Base-by-base conservation (phyloP, 2,113 vertebrate genomes). In the Phaethornis superciliosus region DNA sequence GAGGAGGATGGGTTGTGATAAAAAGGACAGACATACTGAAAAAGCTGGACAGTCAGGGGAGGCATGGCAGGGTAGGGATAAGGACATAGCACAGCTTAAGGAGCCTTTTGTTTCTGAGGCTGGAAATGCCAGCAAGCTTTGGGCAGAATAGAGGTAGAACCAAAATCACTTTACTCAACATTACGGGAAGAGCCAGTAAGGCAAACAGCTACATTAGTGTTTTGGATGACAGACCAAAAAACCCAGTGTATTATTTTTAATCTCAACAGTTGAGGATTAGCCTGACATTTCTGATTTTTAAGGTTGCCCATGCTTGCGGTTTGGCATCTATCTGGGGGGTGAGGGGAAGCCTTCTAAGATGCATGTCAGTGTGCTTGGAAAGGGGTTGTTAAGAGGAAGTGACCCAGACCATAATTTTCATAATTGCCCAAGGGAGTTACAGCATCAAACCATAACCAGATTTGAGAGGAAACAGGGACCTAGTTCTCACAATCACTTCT, bases 101-200 rank as follows among this genome's bases (percentile, higher is more conserved):
- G 15, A 83, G 37, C 22, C 20, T 67, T 68, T 78, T 1, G 0
- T 40, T 92, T 81, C 70, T 16, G 21, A 83, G 70, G 37, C 51
- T 85, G 37, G 58, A 69, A 91, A 68, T 2, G 2, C 27, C 44
- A 81, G 22, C 4, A 3, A 9, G 42, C 28, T 90, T 59, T 28
- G 40, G 33, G 24, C 7, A 9, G 86, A 52, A 75, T 28, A 55
- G 46, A 55, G 9, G 18, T 12, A 58, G 59, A 89, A 85, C 6
- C 15, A 69, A 85, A 85, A 26, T 46, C 0, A 0, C 68, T 17
- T 76, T 85, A 80, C 46, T 77, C 4, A 0, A 5, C 4, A 3
- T 54, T 62, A 65, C 2, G 4, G 28, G 37, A 23, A 81, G 16
- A 85, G 8, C 72, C 85, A 72, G 47, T 64, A 67, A 83, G 18